phyloP scores from a whole-genome alignment of 1,140 invertebrate species.

The Neomicropteryx cornuta region DNA sequence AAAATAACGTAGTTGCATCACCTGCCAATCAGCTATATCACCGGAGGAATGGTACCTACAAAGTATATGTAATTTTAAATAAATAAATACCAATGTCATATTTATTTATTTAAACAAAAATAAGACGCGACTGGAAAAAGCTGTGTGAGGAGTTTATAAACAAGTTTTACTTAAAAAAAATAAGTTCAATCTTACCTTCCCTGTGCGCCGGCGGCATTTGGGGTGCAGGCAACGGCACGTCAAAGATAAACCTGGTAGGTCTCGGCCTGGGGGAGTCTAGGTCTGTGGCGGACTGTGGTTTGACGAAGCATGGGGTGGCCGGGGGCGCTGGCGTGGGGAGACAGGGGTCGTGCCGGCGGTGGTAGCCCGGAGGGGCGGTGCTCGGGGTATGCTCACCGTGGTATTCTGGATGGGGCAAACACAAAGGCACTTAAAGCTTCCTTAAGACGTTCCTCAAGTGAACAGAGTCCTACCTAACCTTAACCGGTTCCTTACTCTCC shows the following conservation, averaged over 20 bases:
- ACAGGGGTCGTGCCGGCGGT: slow-evolving; percentile 26
- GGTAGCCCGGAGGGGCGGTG: slow-evolving; percentile 35
- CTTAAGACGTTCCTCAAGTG: slow-evolving; percentile 7
- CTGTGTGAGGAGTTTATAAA: too few relatives aligned
- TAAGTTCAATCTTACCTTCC: too few relatives aligned
- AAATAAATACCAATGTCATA: too few relatives aligned
- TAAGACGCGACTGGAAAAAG: too few relatives aligned
- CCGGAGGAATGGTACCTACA: too few relatives aligned
- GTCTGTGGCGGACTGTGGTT: slow-evolving; percentile 34
- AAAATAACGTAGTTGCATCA: too few relatives aligned
- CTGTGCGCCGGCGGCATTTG: too few relatives aligned
- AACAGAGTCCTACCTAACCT: neutral
- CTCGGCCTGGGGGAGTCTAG: slow-evolving; percentile 30
- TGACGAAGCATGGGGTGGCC: slow-evolving; percentile 26
- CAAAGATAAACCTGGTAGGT: slow-evolving; percentile 32
- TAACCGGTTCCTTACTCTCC: too few relatives aligned
- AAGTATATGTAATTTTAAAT: too few relatives aligned
- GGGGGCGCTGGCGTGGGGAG: slow-evolving; percentile 18
- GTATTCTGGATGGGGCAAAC: slow-evolving; percentile 3
- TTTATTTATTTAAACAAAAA: too few relatives aligned
- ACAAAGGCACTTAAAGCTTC: neutral
- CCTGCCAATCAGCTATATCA: too few relatives aligned
- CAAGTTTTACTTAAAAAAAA: too few relatives aligned
- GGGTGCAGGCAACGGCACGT: slow-evolving; percentile 32
- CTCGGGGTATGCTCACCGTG: slow-evolving; percentile 21